Base-by-base conservation (phyloP, 2,113 vertebrate species). In the Carlito syrichta region DNA sequence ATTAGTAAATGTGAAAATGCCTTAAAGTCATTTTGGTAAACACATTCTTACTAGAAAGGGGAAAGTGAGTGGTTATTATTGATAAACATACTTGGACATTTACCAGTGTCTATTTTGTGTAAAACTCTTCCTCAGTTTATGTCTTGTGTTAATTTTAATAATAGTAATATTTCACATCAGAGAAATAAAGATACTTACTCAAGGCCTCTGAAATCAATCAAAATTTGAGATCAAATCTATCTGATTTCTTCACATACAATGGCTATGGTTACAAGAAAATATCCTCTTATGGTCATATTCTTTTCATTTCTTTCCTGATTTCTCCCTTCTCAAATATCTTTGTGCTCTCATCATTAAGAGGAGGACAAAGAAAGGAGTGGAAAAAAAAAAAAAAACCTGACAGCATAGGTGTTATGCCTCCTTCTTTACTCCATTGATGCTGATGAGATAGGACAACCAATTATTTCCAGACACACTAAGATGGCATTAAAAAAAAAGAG, bases 401-500 rank as follows among this genome's bases (percentile, higher is more conserved):
- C 40, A 82, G 83, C 74, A 25, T 50, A 93, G 79, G 54, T 93
- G 84, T 32, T 96, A 63, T 8, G 32, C 88, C 48, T 93, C 58
- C 50, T 58, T 96, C 89, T 7, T 85, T 86, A 68, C 22, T 63
- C 62, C 30, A 73, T 52, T 96, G 97, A 98, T 94, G 86, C 50
- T 98, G 97, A 98, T 98, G 95, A 95, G 94, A 97, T 17, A 77
- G 71, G 97, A 98, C 97, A 98, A 77, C 86, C 96, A 98, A 97
- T 98, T 97, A 97, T 93, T 91, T 66, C 77, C 62, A 77, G 89
- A 93, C 38, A 38, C n/a, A 52, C 63, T 95, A 60, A 71, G 56
- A 87, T 13, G 63, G 62, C 14, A 43, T 76, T 38, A 30, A 50
- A 84, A 52, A 90, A 60, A 69, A 93, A 95, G 20, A 19, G 40